Conservation (phyloP, 1,140 invertebrate species). For the Leptinotarsa undecemlineata region DNA sequence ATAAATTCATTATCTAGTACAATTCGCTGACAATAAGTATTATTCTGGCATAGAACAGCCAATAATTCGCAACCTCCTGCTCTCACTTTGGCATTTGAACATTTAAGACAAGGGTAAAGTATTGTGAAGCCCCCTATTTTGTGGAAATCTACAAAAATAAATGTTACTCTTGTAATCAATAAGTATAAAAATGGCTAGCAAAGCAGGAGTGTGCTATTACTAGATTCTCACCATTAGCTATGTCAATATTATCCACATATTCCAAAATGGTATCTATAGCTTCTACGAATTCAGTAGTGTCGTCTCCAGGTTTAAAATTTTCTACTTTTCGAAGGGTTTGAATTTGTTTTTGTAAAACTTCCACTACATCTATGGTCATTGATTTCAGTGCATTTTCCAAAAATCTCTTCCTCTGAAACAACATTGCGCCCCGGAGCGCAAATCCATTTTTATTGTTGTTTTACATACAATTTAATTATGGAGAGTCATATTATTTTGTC, state of each 20-base stretch:
- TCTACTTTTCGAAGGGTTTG: slow-evolving; percentile 60
- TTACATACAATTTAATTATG: slow-evolving; percentile 31
- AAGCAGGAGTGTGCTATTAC: too few relatives aligned
- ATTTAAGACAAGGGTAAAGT: slow-evolving; percentile 67
- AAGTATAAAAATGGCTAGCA: slow-evolving; percentile 39
- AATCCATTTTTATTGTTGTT: too few relatives aligned
- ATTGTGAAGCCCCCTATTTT: slow-evolving; percentile 79
- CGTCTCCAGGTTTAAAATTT: slow-evolving; percentile 57
- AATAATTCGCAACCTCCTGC: slow-evolving; percentile 68
- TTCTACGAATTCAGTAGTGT: slow-evolving; percentile 60
- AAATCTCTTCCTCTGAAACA: slow-evolving; percentile 68
- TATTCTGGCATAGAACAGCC: slow-evolving; percentile 77
- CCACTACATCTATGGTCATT: slow-evolving; percentile 67
- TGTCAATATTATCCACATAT: slow-evolving; percentile 71
- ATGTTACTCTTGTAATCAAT: too few relatives aligned
- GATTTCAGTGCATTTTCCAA: slow-evolving; percentile 69
- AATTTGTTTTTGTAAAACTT: slow-evolving; percentile 66
- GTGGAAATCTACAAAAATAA: slow-evolving; percentile 67
- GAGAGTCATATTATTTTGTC: neutral
- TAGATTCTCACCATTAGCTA: slow-evolving; percentile 65
- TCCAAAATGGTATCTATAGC: slow-evolving; percentile 66
- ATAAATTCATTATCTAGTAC: slow-evolving; percentile 67
- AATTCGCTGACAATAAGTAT: slow-evolving; percentile 72
- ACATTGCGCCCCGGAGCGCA: too few relatives aligned
- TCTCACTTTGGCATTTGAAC: slow-evolving; percentile 64